Evolutionary conservation across 2,113 vertebrate genomes (phyloP).

Genomic region (Petroica traversi): DNA sequence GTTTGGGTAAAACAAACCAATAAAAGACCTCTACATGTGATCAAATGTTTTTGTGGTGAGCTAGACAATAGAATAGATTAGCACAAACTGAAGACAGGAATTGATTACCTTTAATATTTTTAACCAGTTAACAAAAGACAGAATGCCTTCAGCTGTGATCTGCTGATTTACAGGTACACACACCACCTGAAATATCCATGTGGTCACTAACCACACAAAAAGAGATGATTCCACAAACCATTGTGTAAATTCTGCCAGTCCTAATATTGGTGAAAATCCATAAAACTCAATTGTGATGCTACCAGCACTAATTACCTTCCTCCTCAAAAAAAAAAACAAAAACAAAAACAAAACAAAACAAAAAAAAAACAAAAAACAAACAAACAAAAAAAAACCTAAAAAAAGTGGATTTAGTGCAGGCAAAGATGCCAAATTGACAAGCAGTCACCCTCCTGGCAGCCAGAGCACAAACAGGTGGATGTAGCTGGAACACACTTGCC

Average conservation of each 20-base stretch:
- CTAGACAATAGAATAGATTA: conserved; percentile 42
- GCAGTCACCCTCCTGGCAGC: conserved; percentile 51
- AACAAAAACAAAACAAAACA: background rate
- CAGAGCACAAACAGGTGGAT: conserved; percentile 63
- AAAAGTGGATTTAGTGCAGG: background rate
- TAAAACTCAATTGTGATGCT: background rate
- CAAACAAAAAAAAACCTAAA: background rate
- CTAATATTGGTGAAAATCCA: background rate
- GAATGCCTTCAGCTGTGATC: background rate
- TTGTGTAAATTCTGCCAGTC: background rate
- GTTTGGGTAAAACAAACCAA: conserved; percentile 44
- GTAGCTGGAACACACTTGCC: conserved; percentile 29
- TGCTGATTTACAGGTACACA: background rate
- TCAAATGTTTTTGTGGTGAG: conserved; percentile 42
- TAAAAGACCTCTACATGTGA: conserved; percentile 15
- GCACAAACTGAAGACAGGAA: conserved; percentile 57
- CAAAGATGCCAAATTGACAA: conserved; percentile 45
- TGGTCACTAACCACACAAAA: background rate
- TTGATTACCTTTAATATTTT: conserved; percentile 45
- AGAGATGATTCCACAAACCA: background rate
- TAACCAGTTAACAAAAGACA: conserved; percentile 23
- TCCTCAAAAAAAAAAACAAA: background rate
- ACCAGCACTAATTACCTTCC: background rate
- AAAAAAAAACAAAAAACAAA: background rate
- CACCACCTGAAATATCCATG: background rate